These are phyloP conservation scores for Koerneria pararmatus DNA, from an alignment of 2,888 invertebrate species.

Conservation along the genomic window DNA sequence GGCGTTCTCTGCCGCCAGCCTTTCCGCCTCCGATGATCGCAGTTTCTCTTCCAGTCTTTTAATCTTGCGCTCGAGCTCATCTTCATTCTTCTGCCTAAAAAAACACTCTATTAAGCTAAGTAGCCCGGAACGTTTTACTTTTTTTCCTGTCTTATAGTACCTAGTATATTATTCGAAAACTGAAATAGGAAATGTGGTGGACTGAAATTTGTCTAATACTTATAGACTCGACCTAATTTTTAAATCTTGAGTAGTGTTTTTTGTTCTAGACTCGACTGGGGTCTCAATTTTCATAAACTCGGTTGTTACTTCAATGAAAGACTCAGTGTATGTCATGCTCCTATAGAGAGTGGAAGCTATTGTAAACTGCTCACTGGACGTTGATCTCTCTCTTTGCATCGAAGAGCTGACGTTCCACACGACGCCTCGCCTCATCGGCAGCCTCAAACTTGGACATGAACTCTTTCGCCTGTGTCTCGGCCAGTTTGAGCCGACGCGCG, in stretches of 20 bases:
- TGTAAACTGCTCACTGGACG: constrained; percentile 31
- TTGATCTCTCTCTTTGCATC: constrained; percentile 47
- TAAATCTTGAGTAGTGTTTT: neutral
- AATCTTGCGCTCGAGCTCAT: constrained; percentile 49
- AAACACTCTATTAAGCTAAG: too few species aligned
- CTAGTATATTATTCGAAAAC: too few species aligned
- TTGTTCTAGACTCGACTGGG: neutral
- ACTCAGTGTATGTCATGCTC: constrained; percentile 8
- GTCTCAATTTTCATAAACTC: neutral
- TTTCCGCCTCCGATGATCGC: constrained; percentile 46
- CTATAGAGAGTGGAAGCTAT: too few species aligned
- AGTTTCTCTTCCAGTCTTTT: constrained; percentile 54
- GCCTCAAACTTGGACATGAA: constrained; percentile 50
- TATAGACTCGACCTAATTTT: neutral
- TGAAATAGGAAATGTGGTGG: too few species aligned
- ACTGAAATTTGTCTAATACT: too few species aligned
- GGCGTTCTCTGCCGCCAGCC: constrained; percentile 50
- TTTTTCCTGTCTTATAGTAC: too few species aligned
- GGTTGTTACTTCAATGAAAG: constrained; percentile 13
- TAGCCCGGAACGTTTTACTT: too few species aligned
- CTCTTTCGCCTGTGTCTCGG: constrained; percentile 47
- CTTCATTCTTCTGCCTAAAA: constrained; percentile 43
- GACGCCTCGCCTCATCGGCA: constrained; percentile 51
- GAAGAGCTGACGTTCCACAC: constrained; percentile 51
- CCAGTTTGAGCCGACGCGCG: constrained; percentile 50